Evolutionary conservation across 2,797 vertebrate species (phyloP), one percentile per base, ranked within the genome.

Genomic region (Chromobotia macracanthus): DNA sequence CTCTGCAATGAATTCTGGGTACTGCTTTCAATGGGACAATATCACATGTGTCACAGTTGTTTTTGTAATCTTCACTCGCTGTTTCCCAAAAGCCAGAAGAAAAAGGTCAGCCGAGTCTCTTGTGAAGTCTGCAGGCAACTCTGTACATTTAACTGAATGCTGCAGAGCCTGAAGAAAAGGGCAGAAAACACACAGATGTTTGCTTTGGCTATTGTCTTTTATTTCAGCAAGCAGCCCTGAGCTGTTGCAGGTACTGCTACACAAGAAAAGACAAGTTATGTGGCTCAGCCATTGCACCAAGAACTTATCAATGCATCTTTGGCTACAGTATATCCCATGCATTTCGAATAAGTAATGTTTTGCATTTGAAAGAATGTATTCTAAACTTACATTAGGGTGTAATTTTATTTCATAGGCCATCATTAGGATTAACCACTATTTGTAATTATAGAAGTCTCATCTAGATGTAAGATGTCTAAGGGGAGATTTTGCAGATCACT

Each of bases 41-140:
- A 75, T 67, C 56, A 73, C 46, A 21, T 69, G 65, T 31, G 69
- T 77, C 53, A 25, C 55, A 28, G 31, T 67, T 74, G 75, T 83
- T 81, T 78, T 65, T 66, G 58, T 75, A 46, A 75, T 81, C 35
- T 75, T 79, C 51, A 63, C 48, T 78, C 75, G 65, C 65, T 72
- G 63, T 60, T 64, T 64, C 68, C 25, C 46, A 41, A 55, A 61
- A 53, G 75, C 50, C 66, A 79, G 46, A 60, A 72, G 16, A 72
- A 75, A 84, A 84, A 84, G 83, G 75, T 75, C 79, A 77, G 55
- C 61, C 44, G 55, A 55, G 66, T 81, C 75, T 58, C 53, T 1
- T 61, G 83, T 72, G 75, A 61, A 73, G n/a, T 71, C 53, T 66
- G 12, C 13, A 19, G 5, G 13, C 13, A 41, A 16, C 19, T 46